Evolutionary conservation across 2,888 invertebrate species (phyloP).

Genomic region (Cerastis leucographa): DNA sequence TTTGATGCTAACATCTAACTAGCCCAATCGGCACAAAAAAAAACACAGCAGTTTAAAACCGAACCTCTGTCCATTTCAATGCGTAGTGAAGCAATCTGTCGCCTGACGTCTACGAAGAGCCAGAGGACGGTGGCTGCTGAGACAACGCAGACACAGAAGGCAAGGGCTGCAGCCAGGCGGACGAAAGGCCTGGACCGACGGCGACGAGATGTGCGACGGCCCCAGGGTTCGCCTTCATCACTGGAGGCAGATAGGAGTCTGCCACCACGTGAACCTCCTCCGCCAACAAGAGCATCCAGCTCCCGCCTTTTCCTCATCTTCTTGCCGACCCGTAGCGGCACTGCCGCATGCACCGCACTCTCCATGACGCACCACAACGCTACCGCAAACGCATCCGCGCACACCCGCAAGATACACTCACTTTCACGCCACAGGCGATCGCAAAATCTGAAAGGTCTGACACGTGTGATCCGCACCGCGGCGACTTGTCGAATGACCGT

Average conservation of each 20-base stretch:
- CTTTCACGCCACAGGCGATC: slow-evolving; percentile 70
- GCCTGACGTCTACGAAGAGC: slow-evolving; percentile 92
- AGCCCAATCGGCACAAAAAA: not conserved
- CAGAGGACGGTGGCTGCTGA: slow-evolving; percentile 92
- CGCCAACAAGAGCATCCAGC: slow-evolving; percentile 93
- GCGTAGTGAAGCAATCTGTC: slow-evolving; percentile 92
- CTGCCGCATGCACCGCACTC: slow-evolving; percentile 91
- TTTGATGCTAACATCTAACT: not conserved
- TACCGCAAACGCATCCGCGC: slow-evolving; percentile 86
- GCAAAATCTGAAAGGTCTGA: slow-evolving; percentile 61
- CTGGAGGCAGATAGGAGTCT: slow-evolving; percentile 92
- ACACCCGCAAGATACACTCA: slow-evolving; percentile 64
- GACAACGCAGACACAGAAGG: slow-evolving; percentile 91
- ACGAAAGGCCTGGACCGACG: slow-evolving; percentile 89
- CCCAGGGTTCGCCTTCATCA: slow-evolving; percentile 90
- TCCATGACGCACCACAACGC: slow-evolving; percentile 83
- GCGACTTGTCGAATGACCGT: slow-evolving; percentile 78
- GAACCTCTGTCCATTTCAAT: slow-evolving; percentile 93
- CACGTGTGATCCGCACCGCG: slow-evolving; percentile 76
- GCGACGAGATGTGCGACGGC: slow-evolving; percentile 80
- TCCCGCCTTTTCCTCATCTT: slow-evolving; percentile 95
- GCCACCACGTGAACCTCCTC: slow-evolving; percentile 87
- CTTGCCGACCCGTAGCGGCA: slow-evolving; percentile 92
- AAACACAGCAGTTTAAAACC: slow-evolving; percentile 63
- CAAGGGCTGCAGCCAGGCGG: slow-evolving; percentile 91